Conservation (phyloP, 2,113 vertebrate genomes). For the Colossoma macropomum region DNA sequence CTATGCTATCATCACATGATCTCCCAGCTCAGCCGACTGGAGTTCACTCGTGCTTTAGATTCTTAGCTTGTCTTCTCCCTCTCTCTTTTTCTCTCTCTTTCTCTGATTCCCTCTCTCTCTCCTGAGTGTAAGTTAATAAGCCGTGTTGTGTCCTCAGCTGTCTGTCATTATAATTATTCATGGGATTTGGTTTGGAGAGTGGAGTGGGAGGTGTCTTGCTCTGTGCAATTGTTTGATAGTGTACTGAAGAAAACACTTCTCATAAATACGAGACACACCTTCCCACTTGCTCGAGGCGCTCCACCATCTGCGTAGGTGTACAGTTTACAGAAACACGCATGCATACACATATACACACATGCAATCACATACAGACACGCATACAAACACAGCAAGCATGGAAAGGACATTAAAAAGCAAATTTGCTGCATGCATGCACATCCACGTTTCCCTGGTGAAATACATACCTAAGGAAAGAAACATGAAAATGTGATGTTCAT, state of each 20-base stretch:
- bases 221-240: constrained; percentile 34
- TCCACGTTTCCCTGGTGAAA: background rate
- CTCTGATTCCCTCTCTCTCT: background rate
- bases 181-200: constrained; percentile 29
- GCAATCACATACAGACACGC: background rate
- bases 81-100: background rate
- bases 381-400: background rate
- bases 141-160: constrained; percentile 39
- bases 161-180: constrained; percentile 51
- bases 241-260: constrained; percentile 6
- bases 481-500: background rate
- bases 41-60: background rate
- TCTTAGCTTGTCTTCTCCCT: background rate
- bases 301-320: constrained; percentile 17
- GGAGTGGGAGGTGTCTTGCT: constrained; percentile 8
- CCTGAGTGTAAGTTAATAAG: constrained; percentile 38
- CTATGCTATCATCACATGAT: background rate
- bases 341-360: background rate
- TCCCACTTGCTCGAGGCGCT: constrained; percentile 14
- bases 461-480: background rate
- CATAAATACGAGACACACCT: constrained; percentile 15
- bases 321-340: background rate
- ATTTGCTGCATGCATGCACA: background rate
- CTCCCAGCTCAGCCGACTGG: background rate
- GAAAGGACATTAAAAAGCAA: background rate